Evolutionary conservation across 2,113 vertebrate genomes (phyloP), one percentile per base, ranked within the genome.

Genomic region (Ciconia maguari): DNA sequence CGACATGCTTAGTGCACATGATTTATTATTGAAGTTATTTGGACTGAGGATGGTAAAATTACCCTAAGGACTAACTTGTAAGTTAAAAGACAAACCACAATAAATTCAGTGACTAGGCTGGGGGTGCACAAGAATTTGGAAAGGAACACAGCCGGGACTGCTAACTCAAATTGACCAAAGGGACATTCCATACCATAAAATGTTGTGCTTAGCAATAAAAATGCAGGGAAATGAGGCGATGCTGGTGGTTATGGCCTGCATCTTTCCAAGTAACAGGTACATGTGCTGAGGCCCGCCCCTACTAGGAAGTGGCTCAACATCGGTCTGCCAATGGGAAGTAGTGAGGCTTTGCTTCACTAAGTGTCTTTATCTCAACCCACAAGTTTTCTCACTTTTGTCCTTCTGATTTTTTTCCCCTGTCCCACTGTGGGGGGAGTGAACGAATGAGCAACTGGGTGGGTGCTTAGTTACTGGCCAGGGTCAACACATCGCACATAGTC

Each of bases 1-100:
- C 4, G 25, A 34, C 19, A 22, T 36, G 5, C 16, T 18, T 48
- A 58, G 27, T 38, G 13, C 1, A 1, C 5, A 2, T 64, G 58
- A 41, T 30, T 71, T 64, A 34, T 89, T 76, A 62, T 30, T 57
- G n/a, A 44, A 66, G 25, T 32, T 61, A 62, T 26, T 92, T 77
- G 27, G 24, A 10, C 12, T 86, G 16, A 26, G 27, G 11, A 36
- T 44, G 7, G 16, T 79, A n/a, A 78, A 87, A 68, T 75, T 70
- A 16, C 29, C 27, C 25, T 49, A 62, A 52, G 52, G 46, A 7
- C 11, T 92, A 49, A 58, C 26, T 58, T 75, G 7, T 24, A 34
- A 81, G 6, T 30, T 32, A 41, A 75, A 58, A 66, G 27, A 10
- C 26, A 71, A 57, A 42, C 7, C 1, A 2, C 5, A 17, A 13